These are phyloP conservation scores for Calliopum simillimum DNA, from an alignment of 2,888 invertebrate species.

Conservation along the genomic window DNA sequence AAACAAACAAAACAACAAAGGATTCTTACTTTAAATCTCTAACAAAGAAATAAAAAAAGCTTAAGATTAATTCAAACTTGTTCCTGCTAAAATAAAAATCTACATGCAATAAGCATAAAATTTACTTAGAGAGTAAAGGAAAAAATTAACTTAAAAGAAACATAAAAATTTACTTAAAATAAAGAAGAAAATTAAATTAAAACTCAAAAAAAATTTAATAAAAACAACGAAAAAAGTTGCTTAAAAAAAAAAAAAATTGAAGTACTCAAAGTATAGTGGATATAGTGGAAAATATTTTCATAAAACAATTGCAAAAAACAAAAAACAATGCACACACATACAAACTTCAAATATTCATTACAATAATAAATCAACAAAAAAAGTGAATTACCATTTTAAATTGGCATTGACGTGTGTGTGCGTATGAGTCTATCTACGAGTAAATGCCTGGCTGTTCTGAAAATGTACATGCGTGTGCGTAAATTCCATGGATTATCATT, in stretches of 20 bases:
- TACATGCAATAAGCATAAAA: background rate
- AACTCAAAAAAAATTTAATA: background rate
- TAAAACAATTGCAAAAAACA: constrained; percentile 17
- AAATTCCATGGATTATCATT: too few species aligned
- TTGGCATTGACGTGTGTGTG: too few species aligned
- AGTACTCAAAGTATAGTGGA: too few species aligned
- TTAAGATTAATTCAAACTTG: too few species aligned
- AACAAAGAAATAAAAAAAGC: background rate
- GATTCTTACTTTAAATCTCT: background rate
- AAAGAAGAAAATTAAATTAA: background rate
- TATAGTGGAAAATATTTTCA: constrained; percentile 17
- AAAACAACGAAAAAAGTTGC: too few species aligned
- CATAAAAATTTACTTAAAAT: background rate
- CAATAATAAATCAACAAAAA: constrained; percentile 2
- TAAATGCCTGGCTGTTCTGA: too few species aligned
- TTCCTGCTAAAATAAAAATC: too few species aligned
- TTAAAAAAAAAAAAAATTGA: constrained; percentile 11
- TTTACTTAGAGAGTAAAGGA: background rate
- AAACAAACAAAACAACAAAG: constrained; percentile 20
- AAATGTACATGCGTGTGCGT: too few species aligned
- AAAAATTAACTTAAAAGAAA: background rate
- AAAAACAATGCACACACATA: constrained; percentile 22
- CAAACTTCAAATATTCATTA: constrained; percentile 17
- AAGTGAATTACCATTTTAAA: constrained; percentile 14
- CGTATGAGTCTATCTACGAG: too few species aligned